Evolutionary conservation across 1,140 invertebrate genomes (phyloP).

Genomic region (Brachionus asplanchnoidis): DNA sequence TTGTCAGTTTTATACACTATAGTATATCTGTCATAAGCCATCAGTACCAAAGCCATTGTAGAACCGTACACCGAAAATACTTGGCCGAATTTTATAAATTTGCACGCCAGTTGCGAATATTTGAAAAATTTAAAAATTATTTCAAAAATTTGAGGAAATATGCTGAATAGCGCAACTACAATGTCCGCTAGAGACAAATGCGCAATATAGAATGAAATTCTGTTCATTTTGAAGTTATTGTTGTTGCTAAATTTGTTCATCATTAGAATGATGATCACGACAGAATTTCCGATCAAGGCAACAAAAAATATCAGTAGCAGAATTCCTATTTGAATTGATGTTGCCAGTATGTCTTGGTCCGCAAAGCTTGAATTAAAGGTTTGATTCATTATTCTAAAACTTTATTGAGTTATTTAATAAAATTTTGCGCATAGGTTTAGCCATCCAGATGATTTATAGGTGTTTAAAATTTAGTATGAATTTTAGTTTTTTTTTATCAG

Average conservation of each 20-base stretch:
- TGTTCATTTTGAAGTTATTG: constrained; percentile 41
- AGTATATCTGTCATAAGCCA: constrained; percentile 61
- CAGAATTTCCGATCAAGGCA: background rate
- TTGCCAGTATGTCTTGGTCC: background rate
- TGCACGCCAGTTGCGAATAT: constrained; percentile 64
- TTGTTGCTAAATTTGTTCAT: background rate
- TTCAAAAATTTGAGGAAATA: constrained; percentile 69
- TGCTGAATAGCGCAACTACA: constrained; percentile 67
- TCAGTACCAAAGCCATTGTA: constrained; percentile 63
- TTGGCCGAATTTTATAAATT: constrained; percentile 40
- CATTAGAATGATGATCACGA: background rate
- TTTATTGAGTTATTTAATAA: background rate
- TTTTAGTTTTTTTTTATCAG: background rate
- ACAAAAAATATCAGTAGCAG: background rate
- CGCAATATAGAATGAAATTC: constrained; percentile 71
- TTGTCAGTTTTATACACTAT: constrained; percentile 62
- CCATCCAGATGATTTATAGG: background rate
- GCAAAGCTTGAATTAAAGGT: background rate
- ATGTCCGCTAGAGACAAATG: constrained; percentile 69
- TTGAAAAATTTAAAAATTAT: constrained; percentile 64
- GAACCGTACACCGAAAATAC: constrained; percentile 65
- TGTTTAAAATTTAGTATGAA: background rate
- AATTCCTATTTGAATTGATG: background rate
- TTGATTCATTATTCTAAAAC: background rate
- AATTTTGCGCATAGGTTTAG: background rate